A percentile compares a stretch with the other conserved stretches of the same genome.
These are phyloP conservation scores for Delichon dasypus DNA, from an alignment of 2,797 vertebrate genomes.

Conservation along the genomic window DNA sequence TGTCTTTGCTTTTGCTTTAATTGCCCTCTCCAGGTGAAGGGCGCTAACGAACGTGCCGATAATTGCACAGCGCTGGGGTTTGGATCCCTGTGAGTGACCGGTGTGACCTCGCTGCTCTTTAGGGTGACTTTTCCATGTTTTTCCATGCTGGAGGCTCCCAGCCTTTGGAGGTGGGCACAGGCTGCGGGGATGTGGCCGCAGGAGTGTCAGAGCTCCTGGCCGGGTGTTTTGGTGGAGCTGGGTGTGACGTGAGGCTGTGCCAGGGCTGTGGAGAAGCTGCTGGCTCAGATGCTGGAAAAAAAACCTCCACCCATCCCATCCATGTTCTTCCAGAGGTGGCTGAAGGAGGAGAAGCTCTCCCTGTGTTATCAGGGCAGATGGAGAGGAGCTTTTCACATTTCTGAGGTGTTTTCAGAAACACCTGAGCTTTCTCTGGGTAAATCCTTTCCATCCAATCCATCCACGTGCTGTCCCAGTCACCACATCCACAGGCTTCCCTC, in stretches of 20 bases:
- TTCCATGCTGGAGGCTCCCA: not conserved
- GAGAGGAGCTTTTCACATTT: not conserved
- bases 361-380: not conserved
- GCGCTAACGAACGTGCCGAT: not conserved
- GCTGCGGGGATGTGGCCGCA: not conserved
- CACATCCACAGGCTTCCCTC: not conserved
- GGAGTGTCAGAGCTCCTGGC: not conserved
- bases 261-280: not conserved
- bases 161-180: not conserved
- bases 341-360: not conserved
- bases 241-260: rapidly evolving
- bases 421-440: not conserved
- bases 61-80: not conserved
- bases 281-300: not conserved
- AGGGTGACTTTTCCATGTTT: not conserved
- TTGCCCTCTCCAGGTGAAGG: not conserved
- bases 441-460: not conserved
- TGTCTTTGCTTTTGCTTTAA: not conserved
- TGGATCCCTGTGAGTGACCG: rapidly evolving
- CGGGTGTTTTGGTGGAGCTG: not conserved
- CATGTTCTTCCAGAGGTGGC: not conserved
- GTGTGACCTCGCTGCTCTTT: rapidly evolving
- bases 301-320: not conserved
- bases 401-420: too few relatives aligned
- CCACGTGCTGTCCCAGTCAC: not conserved